A percentile compares a stretch with the other conserved stretches of the same genome.
Evolutionary conservation across 2,888 invertebrate genomes (phyloP).

Genomic region (Eurytoma californica): DNA sequence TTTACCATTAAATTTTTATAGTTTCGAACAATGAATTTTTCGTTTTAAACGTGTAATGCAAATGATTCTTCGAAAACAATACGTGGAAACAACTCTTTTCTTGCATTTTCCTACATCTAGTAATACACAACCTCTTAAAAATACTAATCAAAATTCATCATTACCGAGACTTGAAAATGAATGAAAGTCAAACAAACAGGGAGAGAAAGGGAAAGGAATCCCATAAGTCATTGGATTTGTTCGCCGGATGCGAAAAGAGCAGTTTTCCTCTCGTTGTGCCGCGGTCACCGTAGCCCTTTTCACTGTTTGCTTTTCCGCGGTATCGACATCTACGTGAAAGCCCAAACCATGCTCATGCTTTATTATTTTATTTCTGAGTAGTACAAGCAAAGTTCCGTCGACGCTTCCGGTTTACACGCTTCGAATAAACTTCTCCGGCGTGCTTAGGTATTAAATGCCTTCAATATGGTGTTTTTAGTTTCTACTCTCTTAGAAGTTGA

Average conservation of each 20-base stretch:
- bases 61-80: no score
- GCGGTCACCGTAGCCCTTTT: slow-evolving; percentile 1
- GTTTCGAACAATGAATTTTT: no score
- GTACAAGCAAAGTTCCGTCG: slow-evolving; percentile 10
- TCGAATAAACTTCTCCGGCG: neutral
- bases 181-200: slow-evolving; percentile 35
- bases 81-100: no score
- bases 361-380: slow-evolving; percentile 16
- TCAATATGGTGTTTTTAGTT: no score
- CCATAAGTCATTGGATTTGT: slow-evolving; percentile 28
- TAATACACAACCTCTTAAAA: no score
- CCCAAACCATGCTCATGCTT: neutral
- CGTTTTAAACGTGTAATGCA: no score
- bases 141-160: no score
- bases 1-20: no score
- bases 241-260: slow-evolving; percentile 8
- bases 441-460: no score
- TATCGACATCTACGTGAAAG: neutral
- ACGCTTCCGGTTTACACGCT: slow-evolving; percentile 17
- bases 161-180: neutral
- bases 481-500: no score
- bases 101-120: no score
- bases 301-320: slow-evolving; percentile 17
- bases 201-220: slow-evolving; percentile 1
- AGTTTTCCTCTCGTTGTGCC: slow-evolving; percentile 27